A percentile compares a stretch with the other conserved stretches of the same genome.
phyloP scores from a whole-genome alignment of 2,888 invertebrate species.

The Drosophila meridionalis region DNA sequence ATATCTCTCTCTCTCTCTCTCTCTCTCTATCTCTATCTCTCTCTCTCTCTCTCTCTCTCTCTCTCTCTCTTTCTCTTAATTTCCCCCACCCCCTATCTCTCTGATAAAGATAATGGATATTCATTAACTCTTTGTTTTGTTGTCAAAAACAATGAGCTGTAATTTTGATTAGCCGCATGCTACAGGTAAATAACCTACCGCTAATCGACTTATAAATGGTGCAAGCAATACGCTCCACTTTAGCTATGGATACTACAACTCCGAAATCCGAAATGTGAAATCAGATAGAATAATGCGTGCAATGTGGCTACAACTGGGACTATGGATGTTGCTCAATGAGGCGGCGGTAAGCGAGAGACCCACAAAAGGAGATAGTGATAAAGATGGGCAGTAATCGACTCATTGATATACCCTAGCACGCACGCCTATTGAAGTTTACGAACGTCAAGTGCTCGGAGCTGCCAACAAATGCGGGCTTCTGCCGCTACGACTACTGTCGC shows the following conservation, averaged over 20 bases:
- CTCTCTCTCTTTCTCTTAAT: not conserved
- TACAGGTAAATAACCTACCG: not conserved
- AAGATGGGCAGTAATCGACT: not conserved
- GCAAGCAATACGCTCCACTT: not conserved
- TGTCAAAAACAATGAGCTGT: not conserved
- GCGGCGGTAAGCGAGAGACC: conserved; percentile 19
- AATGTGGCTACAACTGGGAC: conserved; percentile 6
- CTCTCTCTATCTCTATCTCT: not conserved
- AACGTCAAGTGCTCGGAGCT: conserved; percentile 64
- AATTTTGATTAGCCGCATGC: not conserved
- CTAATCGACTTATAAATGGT: conserved; percentile 4
- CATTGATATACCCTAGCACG: conserved; percentile 7
- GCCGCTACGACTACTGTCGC: conserved; percentile 57
- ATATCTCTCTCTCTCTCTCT: not conserved
- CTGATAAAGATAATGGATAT: not conserved
- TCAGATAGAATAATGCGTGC: conserved; percentile 20
- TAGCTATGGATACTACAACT: not conserved
- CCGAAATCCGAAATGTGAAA: not conserved
- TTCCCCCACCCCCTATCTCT: not conserved
- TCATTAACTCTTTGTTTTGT: not conserved
- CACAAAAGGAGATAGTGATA: too few species aligned
- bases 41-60: not conserved
- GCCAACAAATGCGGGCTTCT: conserved; percentile 49
- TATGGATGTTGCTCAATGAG: not conserved
- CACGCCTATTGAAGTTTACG: conserved; percentile 60